Conservation (phyloP, 2,888 invertebrate genomes). For the Aleiodes testaceus region DNA sequence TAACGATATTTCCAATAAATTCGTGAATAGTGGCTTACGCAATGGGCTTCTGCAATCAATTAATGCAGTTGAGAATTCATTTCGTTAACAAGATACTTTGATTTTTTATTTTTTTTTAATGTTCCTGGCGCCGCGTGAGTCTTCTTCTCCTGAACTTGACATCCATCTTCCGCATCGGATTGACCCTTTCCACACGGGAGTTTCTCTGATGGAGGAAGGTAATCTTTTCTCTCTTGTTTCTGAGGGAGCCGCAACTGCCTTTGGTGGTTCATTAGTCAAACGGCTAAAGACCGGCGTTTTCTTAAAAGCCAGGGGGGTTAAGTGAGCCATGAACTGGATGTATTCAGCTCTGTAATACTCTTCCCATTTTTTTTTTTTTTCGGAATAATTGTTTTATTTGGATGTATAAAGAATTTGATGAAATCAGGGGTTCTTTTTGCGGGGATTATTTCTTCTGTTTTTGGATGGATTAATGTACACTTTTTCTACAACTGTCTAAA, state of each 20-base stretch:
- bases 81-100: neutral
- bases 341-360: conserved; percentile 18
- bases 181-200: conserved; percentile 57
- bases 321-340: conserved; percentile 60
- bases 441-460: too few relatives aligned
- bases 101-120: too few relatives aligned
- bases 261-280: conserved; percentile 67
- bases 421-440: too few relatives aligned
- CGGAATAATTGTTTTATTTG: neutral
- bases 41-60: conserved; percentile 29
- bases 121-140: neutral
- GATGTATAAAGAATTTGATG: too few relatives aligned
- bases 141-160: conserved; percentile 32
- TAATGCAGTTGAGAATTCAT: neutral
- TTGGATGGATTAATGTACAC: too few relatives aligned
- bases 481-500: too few relatives aligned
- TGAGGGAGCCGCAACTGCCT: conserved; percentile 35
- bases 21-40: neutral
- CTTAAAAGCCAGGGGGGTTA: conserved; percentile 44
- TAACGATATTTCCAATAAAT: conserved; percentile 13
- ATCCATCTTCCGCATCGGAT: conserved; percentile 56
- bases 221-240: conserved; percentile 12
- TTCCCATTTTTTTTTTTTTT: neutral
- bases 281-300: conserved; percentile 59
- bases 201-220: conserved; percentile 48